phyloP scores from a whole-genome alignment of 2,797 vertebrate species.

The Micromesistius poutassou region DNA sequence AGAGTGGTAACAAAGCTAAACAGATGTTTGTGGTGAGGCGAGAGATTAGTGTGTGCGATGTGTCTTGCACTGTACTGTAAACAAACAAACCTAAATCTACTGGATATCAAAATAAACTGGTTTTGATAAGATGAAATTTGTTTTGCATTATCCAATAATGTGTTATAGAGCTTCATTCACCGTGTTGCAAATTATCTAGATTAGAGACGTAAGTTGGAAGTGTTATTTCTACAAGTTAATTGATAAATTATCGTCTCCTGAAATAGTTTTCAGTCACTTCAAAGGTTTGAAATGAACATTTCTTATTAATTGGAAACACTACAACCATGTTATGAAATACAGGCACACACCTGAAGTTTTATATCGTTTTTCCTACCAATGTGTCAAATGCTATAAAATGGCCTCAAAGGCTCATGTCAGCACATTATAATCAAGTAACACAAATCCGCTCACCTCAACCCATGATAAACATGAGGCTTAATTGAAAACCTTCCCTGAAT shows the following conservation, averaged over 20 bases:
- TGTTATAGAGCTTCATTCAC: not conserved
- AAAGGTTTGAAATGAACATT: not conserved
- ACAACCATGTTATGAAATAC: not conserved
- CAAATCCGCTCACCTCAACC: not conserved
- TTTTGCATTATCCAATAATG: not conserved
- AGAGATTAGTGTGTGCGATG: not conserved
- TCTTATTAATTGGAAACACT: not conserved
- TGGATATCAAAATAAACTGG: conserved; percentile 1
- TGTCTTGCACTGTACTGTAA: not conserved
- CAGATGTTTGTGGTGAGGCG: not conserved
- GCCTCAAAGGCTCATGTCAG: not conserved
- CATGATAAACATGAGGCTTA: not conserved
- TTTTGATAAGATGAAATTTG: not conserved
- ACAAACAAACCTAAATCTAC: not conserved
- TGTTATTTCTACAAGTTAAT: not conserved
- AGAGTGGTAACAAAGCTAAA: not conserved
- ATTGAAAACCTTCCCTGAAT: not conserved
- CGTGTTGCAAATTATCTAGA: not conserved
- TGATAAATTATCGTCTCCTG: not conserved
- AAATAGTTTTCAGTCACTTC: not conserved
- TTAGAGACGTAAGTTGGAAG: not conserved
- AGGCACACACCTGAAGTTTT: not conserved
- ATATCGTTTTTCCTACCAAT: not conserved
- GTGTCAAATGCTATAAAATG: not conserved
- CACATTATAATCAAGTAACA: not conserved